Evolutionary conservation across 2,797 vertebrate species (phyloP).

Genomic region (Pampus argenteus): DNA sequence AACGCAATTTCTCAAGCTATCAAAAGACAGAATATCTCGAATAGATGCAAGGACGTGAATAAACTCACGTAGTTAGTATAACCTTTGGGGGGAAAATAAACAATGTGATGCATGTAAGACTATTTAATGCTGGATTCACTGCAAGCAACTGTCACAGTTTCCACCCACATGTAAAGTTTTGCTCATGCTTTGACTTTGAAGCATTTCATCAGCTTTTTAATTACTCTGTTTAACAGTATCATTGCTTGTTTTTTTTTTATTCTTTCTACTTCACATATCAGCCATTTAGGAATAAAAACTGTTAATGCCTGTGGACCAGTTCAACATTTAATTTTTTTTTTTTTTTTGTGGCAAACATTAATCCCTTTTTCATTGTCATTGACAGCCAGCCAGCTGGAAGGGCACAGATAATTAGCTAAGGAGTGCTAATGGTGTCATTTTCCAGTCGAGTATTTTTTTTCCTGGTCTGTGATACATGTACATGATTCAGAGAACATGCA

Average conservation of each 20-base stretch:
- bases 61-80: background rate
- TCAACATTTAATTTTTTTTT: constrained; percentile 36
- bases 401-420: constrained; percentile 58
- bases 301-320: constrained; percentile 26
- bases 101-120: background rate
- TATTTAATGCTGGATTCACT: constrained; percentile 9
- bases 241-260: background rate
- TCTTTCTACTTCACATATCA: constrained; percentile 13
- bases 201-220: constrained; percentile 22
- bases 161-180: constrained; percentile 1
- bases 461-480: constrained; percentile 33
- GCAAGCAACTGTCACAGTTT: constrained; percentile 11
- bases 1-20: constrained; percentile 31
- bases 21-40: constrained; percentile 6
- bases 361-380: constrained; percentile 55
- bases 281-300: constrained; percentile 17
- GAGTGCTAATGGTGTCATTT: constrained; percentile 54
- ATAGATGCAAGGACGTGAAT: constrained; percentile 16
- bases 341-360: constrained; percentile 38
- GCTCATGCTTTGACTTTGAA: constrained; percentile 19
- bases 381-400: constrained; percentile 42
- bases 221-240: background rate
- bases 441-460: constrained; percentile 28
- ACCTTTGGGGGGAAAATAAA: background rate
- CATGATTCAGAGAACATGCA: constrained; percentile 28